Percentiles rank a stretch among this genome's conserved stretches.
These are phyloP conservation scores for Apotomis turbidana DNA, from an alignment of 2,888 invertebrate species.

Conservation along the genomic window DNA sequence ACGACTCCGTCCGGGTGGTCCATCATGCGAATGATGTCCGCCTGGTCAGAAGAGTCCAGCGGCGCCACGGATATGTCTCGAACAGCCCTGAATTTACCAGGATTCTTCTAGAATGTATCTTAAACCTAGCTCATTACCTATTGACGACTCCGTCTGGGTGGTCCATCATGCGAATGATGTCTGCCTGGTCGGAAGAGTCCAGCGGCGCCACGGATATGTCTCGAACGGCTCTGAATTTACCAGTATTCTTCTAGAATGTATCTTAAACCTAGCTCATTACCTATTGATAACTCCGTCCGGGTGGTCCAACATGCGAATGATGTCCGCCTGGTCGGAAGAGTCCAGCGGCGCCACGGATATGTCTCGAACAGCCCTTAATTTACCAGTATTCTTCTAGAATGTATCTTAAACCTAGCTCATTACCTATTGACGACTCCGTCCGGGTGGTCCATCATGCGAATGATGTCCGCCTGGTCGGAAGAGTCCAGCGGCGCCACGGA, in stretches of 20 bases:
- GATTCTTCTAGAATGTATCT: conserved; percentile 88
- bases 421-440: conserved; percentile 22
- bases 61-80: conserved; percentile 97
- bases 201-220: no score
- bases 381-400: no score
- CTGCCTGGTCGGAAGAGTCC: no score
- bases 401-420: background rate
- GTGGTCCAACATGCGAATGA: conserved; percentile 42
- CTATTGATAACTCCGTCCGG: background rate
- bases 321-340: background rate
- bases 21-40: background rate
- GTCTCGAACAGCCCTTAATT: no score
- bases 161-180: no score
- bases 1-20: background rate
- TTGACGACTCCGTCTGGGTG: background rate
- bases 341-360: no score
- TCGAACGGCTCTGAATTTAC: no score
- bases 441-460: background rate
- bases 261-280: background rate
- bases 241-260: no score
- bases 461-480: conserved; percentile 94
- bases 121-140: background rate
- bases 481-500: conserved; percentile 82
- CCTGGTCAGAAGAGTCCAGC: no score
- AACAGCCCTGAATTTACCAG: conserved; percentile 99